Percentiles rank a stretch among this genome's conserved stretches.
Conservation (phyloP, 2,888 invertebrate genomes). For the Thymelicus lineola region DNA sequence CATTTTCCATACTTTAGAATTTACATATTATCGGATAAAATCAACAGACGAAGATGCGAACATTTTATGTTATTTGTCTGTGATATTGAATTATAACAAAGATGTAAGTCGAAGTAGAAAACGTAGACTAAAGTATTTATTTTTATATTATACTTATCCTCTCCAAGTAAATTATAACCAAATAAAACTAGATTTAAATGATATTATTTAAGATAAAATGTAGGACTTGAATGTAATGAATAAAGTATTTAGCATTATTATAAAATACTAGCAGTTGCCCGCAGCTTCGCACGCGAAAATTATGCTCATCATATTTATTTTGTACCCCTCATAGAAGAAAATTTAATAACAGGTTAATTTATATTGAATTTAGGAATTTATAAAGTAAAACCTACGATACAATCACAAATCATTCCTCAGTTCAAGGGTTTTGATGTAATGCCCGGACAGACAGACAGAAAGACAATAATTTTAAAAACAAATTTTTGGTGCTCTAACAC, state of each 20-base stretch:
- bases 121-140: slow-evolving; percentile 20
- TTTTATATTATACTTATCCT: slow-evolving; percentile 30
- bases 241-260: not conserved
- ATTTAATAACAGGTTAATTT: too few relatives aligned
- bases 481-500: too few relatives aligned
- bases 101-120: slow-evolving; percentile 13
- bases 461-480: too few relatives aligned
- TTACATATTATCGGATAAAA: slow-evolving; percentile 3
- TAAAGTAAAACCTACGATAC: too few relatives aligned
- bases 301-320: too few relatives aligned
- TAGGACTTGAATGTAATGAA: not conserved
- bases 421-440: too few relatives aligned
- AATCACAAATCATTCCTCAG: too few relatives aligned
- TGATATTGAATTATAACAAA: slow-evolving; percentile 32
- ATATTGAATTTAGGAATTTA: too few relatives aligned
- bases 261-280: too few relatives aligned
- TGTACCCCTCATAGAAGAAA: too few relatives aligned
- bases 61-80: slow-evolving; percentile 31
- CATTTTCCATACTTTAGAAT: slow-evolving; percentile 12
- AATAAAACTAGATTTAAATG: slow-evolving; percentile 24
- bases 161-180: slow-evolving; percentile 25
- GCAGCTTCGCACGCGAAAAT: too few relatives aligned
- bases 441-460: too few relatives aligned
- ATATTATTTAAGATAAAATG: not conserved
- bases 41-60: slow-evolving; percentile 32